Percentiles rank a stretch among this genome's conserved stretches.
phyloP scores from a whole-genome alignment of 2,888 invertebrate species.

The Stegophylla sp. region DNA sequence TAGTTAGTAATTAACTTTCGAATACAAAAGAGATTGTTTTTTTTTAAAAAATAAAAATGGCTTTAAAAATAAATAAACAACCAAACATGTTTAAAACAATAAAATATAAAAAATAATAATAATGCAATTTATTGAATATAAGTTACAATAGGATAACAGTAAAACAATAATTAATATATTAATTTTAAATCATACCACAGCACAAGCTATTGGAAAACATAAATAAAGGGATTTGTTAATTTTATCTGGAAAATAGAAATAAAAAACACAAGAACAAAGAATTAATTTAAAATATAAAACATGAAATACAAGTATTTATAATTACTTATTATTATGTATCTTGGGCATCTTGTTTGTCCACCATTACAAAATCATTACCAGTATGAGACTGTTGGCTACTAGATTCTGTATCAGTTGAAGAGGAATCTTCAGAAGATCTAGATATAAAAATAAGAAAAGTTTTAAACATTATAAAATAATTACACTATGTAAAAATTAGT shows the following conservation, averaged over 20 bases:
- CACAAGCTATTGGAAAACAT: constrained; percentile 56
- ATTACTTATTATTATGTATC: constrained; percentile 60
- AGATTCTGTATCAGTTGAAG: constrained; percentile 79
- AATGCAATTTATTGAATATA: constrained; percentile 55
- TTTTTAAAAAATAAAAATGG: neutral
- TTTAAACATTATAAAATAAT: neutral
- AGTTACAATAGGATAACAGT: constrained; percentile 56
- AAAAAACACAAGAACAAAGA: constrained; percentile 39
- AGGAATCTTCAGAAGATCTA: constrained; percentile 62
- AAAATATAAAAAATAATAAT: constrained; percentile 37
- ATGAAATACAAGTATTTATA: neutral
- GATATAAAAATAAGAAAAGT: constrained; percentile 4
- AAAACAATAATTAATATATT: constrained; percentile 37
- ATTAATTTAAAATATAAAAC: constrained; percentile 25
- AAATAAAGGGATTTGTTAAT: constrained; percentile 47
- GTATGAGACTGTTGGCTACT: constrained; percentile 79
- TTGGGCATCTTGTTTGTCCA: constrained; percentile 69
- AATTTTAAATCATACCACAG: constrained; percentile 45
- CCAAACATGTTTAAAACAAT: constrained; percentile 8
- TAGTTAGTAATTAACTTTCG: neutral
- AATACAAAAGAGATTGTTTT: neutral
- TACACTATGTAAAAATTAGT: too few relatives aligned
- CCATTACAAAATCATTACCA: constrained; percentile 87
- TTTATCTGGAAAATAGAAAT: constrained; percentile 37
- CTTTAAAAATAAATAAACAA: neutral